Evolutionary conservation across 2,113 vertebrate species (phyloP), one percentile per base, ranked within the genome.

Genomic region (Proteles cristata): DNA sequence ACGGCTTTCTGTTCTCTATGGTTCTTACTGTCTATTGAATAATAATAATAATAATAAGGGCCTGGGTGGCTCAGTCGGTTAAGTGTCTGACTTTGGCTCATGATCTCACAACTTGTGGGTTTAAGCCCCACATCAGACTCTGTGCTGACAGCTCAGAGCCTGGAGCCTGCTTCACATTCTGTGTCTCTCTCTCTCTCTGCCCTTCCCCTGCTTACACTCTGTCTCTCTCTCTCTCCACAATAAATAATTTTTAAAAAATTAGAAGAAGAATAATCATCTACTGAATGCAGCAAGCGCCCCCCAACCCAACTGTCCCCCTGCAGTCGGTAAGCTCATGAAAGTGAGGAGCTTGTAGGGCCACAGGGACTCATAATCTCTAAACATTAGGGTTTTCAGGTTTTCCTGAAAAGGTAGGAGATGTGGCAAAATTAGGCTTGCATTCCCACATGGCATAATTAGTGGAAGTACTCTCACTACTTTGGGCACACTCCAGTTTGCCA

Each of bases 351-450:
- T 53, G 7, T 85, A 39, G 88, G 23, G 25, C 43, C 45, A 43
- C 12, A 73, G 39, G 53, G 53, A 84, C 81, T 85, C 68, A 74
- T 53, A 33, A 91, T 88, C 58, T 74, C 68, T 86, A 65, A 88
- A 77, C 25, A 63, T 85, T 28, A 82, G 28, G 21, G 83, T 69
- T 77, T 94, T 73, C 63, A 31, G 76, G 33, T 73, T 79, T 97
- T 86, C 21, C 48, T 77, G 11, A 82, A 83, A 94, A 88, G 43
- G 31, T n/a, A 81, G 96, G 53, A 86, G 68, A 66, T 53, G 63
- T 48, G 80, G 25, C 58, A 68, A 95, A 94, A 39, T 11, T 23
- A 58, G 28, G 33, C 31, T 86, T 33, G 31, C 33, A 11, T 83
- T 89, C 74, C 86, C 65, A 80, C n/a, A 33, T 43, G 55, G 39